Percentiles rank a stretch among this genome's conserved stretches.
Evolutionary conservation across 1,140 invertebrate species (phyloP).

Genomic region (Notospermus geniculatus): DNA sequence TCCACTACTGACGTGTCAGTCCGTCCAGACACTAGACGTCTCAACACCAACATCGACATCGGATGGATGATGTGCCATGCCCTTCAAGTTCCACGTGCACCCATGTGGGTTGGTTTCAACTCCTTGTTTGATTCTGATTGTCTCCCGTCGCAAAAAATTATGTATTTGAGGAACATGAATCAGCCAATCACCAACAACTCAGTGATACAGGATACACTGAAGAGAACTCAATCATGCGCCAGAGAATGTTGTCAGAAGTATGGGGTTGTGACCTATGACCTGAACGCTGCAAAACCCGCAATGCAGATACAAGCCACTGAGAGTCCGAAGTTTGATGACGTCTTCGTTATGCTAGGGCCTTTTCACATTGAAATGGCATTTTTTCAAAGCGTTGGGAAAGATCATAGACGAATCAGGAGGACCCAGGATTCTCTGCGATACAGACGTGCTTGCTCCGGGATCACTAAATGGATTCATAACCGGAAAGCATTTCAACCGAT

Average conservation of each 20-base stretch:
- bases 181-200: constrained; percentile 14
- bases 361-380: constrained; percentile 59
- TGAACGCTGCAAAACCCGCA: constrained; percentile 52
- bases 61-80: neutral
- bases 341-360: constrained; percentile 57
- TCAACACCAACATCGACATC: neutral
- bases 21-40: neutral
- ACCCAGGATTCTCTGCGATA: constrained; percentile 51
- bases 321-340: constrained; percentile 42
- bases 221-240: constrained; percentile 33
- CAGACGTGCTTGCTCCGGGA: constrained; percentile 51
- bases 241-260: constrained; percentile 38
- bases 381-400: constrained; percentile 58
- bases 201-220: constrained; percentile 50
- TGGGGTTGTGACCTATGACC: constrained; percentile 48
- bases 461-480: constrained; percentile 53
- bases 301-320: constrained; percentile 49
- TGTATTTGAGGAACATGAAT: constrained; percentile 18
- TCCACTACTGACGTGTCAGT: neutral
- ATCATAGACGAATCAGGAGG: constrained; percentile 55
- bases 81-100: neutral
- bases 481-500: constrained; percentile 58
- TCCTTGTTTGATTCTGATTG: neutral
- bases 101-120: constrained; percentile 2
- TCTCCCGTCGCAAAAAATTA: constrained; percentile 8